These are phyloP conservation scores for Salpingus planirostris DNA, from an alignment of 2,888 invertebrate species.

Conservation along the genomic window DNA sequence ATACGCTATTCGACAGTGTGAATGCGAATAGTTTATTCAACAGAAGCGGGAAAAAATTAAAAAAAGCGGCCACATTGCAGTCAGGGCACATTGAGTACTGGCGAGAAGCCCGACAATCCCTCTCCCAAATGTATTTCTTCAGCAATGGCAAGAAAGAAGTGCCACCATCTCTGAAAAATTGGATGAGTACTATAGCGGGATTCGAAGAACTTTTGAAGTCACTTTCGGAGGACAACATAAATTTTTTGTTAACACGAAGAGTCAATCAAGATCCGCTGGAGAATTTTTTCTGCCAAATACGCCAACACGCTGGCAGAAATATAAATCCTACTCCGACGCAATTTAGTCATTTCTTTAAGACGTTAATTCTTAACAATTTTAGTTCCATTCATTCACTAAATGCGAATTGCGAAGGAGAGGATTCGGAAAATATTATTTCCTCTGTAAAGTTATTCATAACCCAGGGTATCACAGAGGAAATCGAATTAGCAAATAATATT, in stretches of 20 bases:
- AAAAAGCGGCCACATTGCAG: constrained; percentile 2
- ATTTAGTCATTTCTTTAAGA: constrained; percentile 9
- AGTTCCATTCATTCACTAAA: constrained; percentile 4
- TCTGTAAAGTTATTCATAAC: constrained; percentile 5
- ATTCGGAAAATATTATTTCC: constrained; percentile 1
- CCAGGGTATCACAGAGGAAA: constrained; percentile 3
- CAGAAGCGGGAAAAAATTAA: constrained; percentile 2
- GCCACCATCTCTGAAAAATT: constrained; percentile 7
- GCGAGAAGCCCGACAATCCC: constrained; percentile 1
- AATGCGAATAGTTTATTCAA: constrained; percentile 1
- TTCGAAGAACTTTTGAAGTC: constrained; percentile 2
- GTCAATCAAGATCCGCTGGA: constrained; percentile 9
- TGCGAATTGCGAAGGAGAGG: constrained; percentile 6
- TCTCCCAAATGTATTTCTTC: constrained; percentile 4
- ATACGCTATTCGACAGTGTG: constrained; percentile 4
- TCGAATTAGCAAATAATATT: neutral
- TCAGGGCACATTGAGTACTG: constrained; percentile 3
- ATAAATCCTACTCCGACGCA: constrained; percentile 3
- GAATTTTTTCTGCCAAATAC: constrained; percentile 9
- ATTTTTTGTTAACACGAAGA: constrained; percentile 2
- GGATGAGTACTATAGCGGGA: constrained; percentile 3
- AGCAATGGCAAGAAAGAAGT: neutral
- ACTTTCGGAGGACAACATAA: neutral
- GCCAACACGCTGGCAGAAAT: constrained; percentile 7
- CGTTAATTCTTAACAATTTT: constrained; percentile 8